These are phyloP conservation scores for Artemisiospiza belli DNA, from an alignment of 2,113 vertebrate species.

Conservation along the genomic window DNA sequence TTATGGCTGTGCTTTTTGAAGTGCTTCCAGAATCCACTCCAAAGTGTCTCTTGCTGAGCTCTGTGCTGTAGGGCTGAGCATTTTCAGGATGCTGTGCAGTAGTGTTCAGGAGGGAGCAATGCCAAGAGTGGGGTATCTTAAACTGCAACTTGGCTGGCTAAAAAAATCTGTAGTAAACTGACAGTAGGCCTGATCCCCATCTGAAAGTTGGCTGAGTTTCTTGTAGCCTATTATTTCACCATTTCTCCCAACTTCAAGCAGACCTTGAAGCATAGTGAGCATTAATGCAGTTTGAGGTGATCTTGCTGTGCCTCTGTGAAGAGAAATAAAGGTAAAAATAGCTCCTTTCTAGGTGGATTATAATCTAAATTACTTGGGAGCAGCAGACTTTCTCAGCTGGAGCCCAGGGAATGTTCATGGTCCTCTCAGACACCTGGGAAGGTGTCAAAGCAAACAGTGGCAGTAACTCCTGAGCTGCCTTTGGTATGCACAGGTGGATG, in stretches of 20 bases:
- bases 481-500: rapidly evolving
- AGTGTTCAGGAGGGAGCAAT: not conserved
- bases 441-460: not conserved
- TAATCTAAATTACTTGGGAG: not conserved
- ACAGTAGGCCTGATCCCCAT: not conserved
- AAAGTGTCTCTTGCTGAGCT: not conserved
- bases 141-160: not conserved
- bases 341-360: not conserved
- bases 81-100: not conserved
- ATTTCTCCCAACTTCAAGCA: not conserved
- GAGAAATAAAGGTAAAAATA: not conserved
- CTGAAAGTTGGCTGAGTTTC: not conserved
- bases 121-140: not conserved
- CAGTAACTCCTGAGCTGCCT: not conserved
- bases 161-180: not conserved
- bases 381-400: not conserved
- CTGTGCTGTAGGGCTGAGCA: not conserved
- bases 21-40: not conserved
- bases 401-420: not conserved
- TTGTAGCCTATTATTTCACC: not conserved
- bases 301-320: not conserved
- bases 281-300: not conserved
- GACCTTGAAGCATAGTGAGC: not conserved
- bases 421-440: not conserved
- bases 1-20: not conserved